Evolutionary conservation across 2,888 invertebrate species (phyloP), one percentile per base, ranked within the genome.

Genomic region (Dyspetes luteomarginatus): DNA sequence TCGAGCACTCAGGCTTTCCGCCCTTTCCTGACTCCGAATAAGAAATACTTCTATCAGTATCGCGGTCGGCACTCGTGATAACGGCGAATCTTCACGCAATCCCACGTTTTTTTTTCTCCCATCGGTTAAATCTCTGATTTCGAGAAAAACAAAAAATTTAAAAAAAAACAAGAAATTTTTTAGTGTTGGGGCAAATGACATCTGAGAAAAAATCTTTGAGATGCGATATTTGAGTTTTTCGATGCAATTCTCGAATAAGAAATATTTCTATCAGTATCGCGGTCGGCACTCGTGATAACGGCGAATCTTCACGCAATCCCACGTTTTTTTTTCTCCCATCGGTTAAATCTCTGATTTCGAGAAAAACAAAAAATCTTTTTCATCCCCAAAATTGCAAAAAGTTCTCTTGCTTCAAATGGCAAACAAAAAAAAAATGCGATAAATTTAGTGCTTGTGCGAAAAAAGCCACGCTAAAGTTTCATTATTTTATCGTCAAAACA

Each of bases 61-160:
- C 86, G 87, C 84, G 86, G 83, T 83, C 83, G 85, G 85, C 85
- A 82, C 86, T 83, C 83, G 86, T 84, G 85, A 85, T 87, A 84
- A 83, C 81, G 84, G 84, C n/a, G 50, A 65, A 81, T 76, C 81
- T 85, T 82, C 80, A 84, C 83, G 83, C 84, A 81, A 50, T 28
- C 67, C 26, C 30, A 17, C 50, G 2, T 50, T 73, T 62, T 65
- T 19, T 17, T 22, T 17, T 15, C 55, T 52, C 19, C 17, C 43
- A 3, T n/a, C 22, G 28, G 19, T 45, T 22, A 15, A n/a, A n/a
- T n/a, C n/a, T n/a, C n/a, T n/a, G n/a, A n/a, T n/a, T n/a, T n/a
- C n/a, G n/a, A n/a, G n/a, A n/a, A n/a, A 50, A 19, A 2, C 7
- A 50, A 50, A 50, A 50, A 4, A 1, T 19, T 3, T 4, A 50